Evolutionary conservation across 2,113 vertebrate genomes (phyloP).

Genomic region (Taurulus bubalis): DNA sequence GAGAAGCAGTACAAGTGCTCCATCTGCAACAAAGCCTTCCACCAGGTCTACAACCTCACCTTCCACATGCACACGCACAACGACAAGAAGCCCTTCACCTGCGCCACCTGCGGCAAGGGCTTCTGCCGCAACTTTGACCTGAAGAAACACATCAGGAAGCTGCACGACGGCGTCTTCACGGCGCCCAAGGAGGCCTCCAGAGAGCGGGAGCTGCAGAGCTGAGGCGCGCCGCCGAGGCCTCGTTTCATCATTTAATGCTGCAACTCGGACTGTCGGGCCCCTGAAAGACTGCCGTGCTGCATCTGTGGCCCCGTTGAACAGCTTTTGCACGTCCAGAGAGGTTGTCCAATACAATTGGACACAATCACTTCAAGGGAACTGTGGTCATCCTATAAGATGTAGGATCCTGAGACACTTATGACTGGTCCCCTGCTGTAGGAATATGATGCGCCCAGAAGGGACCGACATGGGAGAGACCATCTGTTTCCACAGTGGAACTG

Average conservation of each 20-base stretch:
- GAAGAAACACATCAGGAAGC: constrained; percentile 96
- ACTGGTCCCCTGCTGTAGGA: constrained; percentile 9
- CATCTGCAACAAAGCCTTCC: constrained; percentile 99
- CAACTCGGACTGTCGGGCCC: constrained; percentile 1
- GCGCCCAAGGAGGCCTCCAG: constrained; percentile 85
- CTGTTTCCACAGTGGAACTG: constrained; percentile 47
- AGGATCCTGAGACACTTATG: constrained; percentile 1
- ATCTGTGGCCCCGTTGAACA: neutral
- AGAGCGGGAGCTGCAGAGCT: constrained; percentile 84
- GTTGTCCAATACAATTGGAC: neutral
- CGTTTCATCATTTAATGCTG: neutral
- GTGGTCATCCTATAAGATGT: neutral
- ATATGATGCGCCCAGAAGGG: neutral
- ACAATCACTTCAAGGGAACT: neutral
- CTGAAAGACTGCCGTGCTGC: constrained; percentile 3
- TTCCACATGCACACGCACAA: constrained; percentile 99
- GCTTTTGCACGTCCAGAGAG: neutral
- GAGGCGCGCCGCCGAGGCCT: constrained; percentile 56
- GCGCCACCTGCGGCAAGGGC: constrained; percentile 95
- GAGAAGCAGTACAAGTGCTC: constrained; percentile 99
- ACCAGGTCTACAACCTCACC: constrained; percentile 98
- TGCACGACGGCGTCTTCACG: constrained; percentile 91
- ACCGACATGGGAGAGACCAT: neutral
- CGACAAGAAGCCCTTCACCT: constrained; percentile 99
- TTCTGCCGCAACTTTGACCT: constrained; percentile 99